Conservation (phyloP, 1,140 invertebrate genomes). For the Plectus sambesii region DNA sequence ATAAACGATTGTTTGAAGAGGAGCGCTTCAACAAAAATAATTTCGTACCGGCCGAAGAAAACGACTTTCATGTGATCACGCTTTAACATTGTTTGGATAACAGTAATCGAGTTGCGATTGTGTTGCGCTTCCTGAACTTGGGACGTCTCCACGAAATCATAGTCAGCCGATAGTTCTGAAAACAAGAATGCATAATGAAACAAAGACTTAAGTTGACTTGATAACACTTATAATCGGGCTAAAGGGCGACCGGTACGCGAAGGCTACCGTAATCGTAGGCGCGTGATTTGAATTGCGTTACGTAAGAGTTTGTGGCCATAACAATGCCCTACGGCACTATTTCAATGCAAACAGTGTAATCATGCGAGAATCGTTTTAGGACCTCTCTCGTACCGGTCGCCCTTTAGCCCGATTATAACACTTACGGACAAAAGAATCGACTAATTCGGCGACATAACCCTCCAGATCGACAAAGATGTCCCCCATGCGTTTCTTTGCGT, state of each 20-base stretch:
- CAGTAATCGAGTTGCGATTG: conserved; percentile 72
- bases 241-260: too few species aligned
- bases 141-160: conserved; percentile 55
- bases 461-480: conserved; percentile 89
- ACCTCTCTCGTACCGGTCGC: too few species aligned
- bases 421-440: conserved; percentile 69
- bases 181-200: conserved; percentile 42
- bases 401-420: too few species aligned
- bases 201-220: conserved; percentile 9
- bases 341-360: too few species aligned
- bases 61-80: conserved; percentile 99
- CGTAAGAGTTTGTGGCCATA: too few species aligned
- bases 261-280: too few species aligned
- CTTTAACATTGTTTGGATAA: conserved; percentile 81
- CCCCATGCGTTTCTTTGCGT: conserved; percentile 95
- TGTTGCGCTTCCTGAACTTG: conserved; percentile 57
- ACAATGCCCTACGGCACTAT: too few species aligned
- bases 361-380: too few species aligned
- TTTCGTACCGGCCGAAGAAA: conserved; percentile 57
- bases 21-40: conserved; percentile 16
- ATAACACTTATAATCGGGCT: too few species aligned
- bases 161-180: conserved; percentile 47
- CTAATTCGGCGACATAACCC: conserved; percentile 75
- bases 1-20: conserved; percentile 1
- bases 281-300: too few species aligned